Evolutionary conservation across 2,113 vertebrate genomes (phyloP).

Genomic region (Ellobius talpinus): DNA sequence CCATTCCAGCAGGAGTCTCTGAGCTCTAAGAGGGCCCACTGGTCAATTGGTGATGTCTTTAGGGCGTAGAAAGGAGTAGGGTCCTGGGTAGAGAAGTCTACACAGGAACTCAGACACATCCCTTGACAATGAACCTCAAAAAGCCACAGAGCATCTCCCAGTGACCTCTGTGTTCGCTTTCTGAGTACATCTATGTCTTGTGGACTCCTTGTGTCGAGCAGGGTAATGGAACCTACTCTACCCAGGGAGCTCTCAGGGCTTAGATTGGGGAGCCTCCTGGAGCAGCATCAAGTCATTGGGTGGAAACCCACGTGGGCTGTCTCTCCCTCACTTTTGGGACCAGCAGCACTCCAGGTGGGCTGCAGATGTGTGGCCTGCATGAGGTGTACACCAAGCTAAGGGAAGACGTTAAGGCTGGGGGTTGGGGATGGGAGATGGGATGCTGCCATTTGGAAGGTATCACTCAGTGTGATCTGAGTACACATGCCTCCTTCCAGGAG

Average conservation of each 20-base stretch:
- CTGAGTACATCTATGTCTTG: neutral
- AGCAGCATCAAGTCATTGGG: neutral
- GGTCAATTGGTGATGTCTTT: neutral
- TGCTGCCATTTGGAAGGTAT: neutral
- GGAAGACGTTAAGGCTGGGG: neutral
- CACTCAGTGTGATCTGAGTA: neutral
- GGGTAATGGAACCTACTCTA: neutral
- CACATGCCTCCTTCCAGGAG: neutral
- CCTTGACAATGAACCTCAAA: neutral
- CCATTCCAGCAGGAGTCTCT: neutral
- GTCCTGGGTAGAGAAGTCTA: neutral
- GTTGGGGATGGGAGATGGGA: neutral
- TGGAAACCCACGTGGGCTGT: neutral
- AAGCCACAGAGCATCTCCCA: neutral
- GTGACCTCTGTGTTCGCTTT: neutral
- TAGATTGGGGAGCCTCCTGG: neutral
- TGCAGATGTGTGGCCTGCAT: neutral
- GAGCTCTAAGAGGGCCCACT: neutral
- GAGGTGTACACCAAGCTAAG: neutral
- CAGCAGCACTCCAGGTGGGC: neutral
- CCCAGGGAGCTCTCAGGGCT: neutral
- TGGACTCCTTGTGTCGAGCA: neutral
- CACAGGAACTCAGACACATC: neutral
- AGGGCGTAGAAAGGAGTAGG: neutral
- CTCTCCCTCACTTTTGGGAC: neutral